Conservation (phyloP, 2,113 vertebrate genomes). For the Limanda limanda region DNA sequence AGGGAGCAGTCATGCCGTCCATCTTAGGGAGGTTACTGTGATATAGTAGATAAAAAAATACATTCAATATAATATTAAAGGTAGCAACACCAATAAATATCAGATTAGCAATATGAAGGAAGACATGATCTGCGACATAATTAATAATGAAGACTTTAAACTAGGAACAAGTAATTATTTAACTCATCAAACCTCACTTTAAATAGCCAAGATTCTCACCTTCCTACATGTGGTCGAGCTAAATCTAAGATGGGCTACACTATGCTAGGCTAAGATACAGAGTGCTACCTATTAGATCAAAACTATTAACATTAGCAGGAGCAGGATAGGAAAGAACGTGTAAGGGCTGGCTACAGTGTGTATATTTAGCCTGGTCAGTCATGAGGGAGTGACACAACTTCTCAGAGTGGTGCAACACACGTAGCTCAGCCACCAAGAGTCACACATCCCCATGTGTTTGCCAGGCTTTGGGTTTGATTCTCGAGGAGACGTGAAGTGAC, state of each 20-base stretch:
- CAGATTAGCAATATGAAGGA: background rate
- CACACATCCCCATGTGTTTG: conserved; percentile 70
- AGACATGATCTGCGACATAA: background rate
- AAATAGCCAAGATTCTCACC: background rate
- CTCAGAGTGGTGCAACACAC: conserved; percentile 63
- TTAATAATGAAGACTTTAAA: background rate
- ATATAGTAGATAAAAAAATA: too few species aligned
- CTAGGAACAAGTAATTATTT: background rate
- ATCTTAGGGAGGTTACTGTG: too few species aligned
- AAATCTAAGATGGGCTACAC: conserved; percentile 6
- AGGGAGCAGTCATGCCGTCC: too few species aligned
- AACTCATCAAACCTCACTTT: background rate
- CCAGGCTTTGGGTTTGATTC: conserved; percentile 68
- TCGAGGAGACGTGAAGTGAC: conserved; percentile 68
- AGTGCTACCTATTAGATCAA: conserved; percentile 5
- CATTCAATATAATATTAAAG: too few species aligned
- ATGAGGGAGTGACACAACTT: conserved; percentile 69
- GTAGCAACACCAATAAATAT: too few species aligned
- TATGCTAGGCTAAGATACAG: conserved; percentile 1
- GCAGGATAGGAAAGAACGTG: conserved; percentile 53
- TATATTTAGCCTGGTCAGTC: conserved; percentile 75
- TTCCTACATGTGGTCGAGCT: background rate
- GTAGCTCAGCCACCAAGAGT: conserved; percentile 68
- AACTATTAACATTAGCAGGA: conserved; percentile 30
- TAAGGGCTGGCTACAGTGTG: conserved; percentile 43